Evolutionary conservation across 2,113 vertebrate genomes (phyloP).

Genomic region (Xyliphius kryptos): DNA sequence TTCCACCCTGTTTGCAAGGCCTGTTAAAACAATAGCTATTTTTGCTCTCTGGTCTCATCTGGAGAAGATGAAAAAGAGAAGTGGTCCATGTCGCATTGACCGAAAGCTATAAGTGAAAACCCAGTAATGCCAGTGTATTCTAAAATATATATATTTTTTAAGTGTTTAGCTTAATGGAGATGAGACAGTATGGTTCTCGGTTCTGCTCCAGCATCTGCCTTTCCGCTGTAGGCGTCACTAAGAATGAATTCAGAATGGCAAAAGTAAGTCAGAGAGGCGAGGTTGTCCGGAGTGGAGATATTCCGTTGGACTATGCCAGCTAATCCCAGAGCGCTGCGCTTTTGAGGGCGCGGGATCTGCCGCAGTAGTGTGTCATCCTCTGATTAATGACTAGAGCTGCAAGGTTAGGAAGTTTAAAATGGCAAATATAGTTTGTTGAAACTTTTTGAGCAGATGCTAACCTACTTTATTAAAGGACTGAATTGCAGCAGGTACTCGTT

Average conservation of each 20-base stretch:
- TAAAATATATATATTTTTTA: background rate
- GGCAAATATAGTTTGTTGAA: background rate
- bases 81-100: background rate
- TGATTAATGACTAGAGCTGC: slow-evolving; percentile 11
- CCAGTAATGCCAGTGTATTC: background rate
- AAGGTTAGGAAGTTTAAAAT: slow-evolving; percentile 23
- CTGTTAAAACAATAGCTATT: background rate
- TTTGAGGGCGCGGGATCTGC: slow-evolving; percentile 1
- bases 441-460: background rate
- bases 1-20: background rate
- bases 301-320: slow-evolving; percentile 33
- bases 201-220: background rate
- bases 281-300: slow-evolving; percentile 10
- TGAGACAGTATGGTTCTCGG: background rate
- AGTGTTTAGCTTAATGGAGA: too few relatives aligned
- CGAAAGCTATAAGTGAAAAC: background rate
- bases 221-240: background rate
- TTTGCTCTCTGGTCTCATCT: background rate
- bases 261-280: slow-evolving; percentile 31
- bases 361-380: slow-evolving; percentile 17
- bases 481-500: background rate
- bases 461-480: slow-evolving; percentile 4
- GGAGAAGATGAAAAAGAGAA: background rate
- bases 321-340: slow-evolving; percentile 31
- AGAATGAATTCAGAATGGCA: slow-evolving; percentile 15